phyloP scores from a whole-genome alignment of 2,888 invertebrate species.

The Ormyrus thymus region DNA sequence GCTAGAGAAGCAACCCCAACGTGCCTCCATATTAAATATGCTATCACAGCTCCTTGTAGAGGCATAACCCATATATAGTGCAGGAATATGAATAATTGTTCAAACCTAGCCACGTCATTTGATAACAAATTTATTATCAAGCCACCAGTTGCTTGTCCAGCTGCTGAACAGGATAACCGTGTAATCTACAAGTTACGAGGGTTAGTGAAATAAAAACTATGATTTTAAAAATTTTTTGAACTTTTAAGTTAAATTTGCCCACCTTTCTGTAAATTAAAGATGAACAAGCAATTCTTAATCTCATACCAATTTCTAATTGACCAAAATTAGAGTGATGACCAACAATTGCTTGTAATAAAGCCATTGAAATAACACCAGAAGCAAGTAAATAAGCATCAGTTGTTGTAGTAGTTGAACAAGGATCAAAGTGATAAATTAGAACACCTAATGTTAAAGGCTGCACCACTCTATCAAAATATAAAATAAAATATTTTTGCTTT shows the following conservation, averaged over 20 bases:
- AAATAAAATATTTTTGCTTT: too few species aligned
- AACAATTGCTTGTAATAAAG: slow-evolving; percentile 79
- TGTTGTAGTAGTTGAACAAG: slow-evolving; percentile 75
- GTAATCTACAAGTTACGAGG: slow-evolving; percentile 71
- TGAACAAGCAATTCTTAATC: slow-evolving; percentile 85
- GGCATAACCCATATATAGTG: slow-evolving; percentile 90
- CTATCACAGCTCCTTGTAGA: slow-evolving; percentile 82
- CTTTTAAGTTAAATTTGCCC: slow-evolving; percentile 52
- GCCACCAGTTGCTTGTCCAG: slow-evolving; percentile 76
- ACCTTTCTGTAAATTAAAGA: slow-evolving; percentile 91
- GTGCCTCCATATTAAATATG: slow-evolving; percentile 78
- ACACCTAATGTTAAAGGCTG: slow-evolving; percentile 80
- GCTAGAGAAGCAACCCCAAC: slow-evolving; percentile 78
- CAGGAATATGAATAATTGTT: slow-evolving; percentile 81
- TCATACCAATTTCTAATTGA: slow-evolving; percentile 84
- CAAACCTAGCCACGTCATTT: slow-evolving; percentile 90
- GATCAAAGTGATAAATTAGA: slow-evolving; percentile 81
- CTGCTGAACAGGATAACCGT: slow-evolving; percentile 70
- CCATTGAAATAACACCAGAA: slow-evolving; percentile 78
- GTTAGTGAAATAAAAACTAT: not conserved
- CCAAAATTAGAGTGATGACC: slow-evolving; percentile 80
- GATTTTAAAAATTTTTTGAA: not conserved
- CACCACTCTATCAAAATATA: slow-evolving; percentile 77
- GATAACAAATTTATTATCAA: slow-evolving; percentile 90
- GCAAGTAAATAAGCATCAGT: slow-evolving; percentile 82